Evolutionary conservation across 2,113 vertebrate species (phyloP), one percentile per base, ranked within the genome.

Genomic region (Chloropsis cyanopogon): DNA sequence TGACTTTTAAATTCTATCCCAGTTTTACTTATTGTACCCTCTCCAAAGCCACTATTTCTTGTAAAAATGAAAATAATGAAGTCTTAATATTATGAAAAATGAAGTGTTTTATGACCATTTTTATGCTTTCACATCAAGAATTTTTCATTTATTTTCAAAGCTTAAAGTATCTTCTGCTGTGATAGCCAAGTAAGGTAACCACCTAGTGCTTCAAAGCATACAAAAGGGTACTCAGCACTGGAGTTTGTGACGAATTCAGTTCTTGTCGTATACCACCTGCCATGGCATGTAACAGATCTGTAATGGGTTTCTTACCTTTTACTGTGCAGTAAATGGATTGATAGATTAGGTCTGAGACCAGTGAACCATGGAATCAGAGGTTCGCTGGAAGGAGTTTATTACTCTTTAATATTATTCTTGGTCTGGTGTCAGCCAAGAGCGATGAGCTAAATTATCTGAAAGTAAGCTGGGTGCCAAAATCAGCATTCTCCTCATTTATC

Each of bases 351-450:
- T 93, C 95, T 96, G 95, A 92, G 94, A 96, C 92, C 96, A 96
- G 96, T 80, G 97, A 98, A 98, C 97, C 90, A 26, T 97, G 96
- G 95, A 97, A 98, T 96, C 97, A 94, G 87, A 97, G 97, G 97
- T 98, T 97, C 97, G 86, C 86, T 90, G 94, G 94, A 98, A 98
- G 92, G 96, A 97, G 96, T 98, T 98, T 98, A 98, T 98, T 98
- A 98, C 89, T 93, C 94, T 98, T 97, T 98, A 98, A 98, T 98
- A 95, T 98, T 98, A 98, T 98, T 98, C 97, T 97, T 98, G 94
- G 93, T 96, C 95, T 96, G 49, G 6, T 98, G 97, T 98, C 98
- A 97, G 94, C 93, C 65, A 95, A 98, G 97, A 98, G 95, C 95
- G 96, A 98, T 98, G 98, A 98, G 97, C 90, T 97, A 97, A 98